phyloP scores from a whole-genome alignment of 2,797 vertebrate species.

The Cirrhinus molitorella region DNA sequence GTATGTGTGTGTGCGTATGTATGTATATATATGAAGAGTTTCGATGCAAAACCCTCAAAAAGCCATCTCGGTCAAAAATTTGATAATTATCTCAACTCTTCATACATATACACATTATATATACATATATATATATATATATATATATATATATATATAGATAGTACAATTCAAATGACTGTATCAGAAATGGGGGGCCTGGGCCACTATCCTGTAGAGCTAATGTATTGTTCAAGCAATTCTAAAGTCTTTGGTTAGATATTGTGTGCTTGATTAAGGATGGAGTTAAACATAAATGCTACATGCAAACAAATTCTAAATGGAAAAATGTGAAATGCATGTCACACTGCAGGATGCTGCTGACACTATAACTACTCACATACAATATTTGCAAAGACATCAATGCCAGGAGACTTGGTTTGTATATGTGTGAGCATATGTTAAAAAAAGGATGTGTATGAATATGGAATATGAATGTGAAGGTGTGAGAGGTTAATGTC shows the following conservation, averaged over 20 bases:
- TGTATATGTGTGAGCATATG: background rate
- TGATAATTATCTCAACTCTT: too few species aligned
- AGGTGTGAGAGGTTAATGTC: background rate
- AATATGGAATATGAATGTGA: background rate
- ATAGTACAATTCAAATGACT: background rate
- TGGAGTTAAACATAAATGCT: background rate
- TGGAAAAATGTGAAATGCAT: background rate
- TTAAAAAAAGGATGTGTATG: background rate
- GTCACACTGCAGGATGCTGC: background rate
- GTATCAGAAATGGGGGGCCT: background rate
- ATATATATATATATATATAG: too few species aligned
- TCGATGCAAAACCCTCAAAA: too few species aligned
- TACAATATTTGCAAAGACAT: background rate
- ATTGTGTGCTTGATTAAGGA: background rate
- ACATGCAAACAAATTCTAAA: background rate
- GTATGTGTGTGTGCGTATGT: too few species aligned
- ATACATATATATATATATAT: too few species aligned
- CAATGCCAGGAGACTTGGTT: background rate
- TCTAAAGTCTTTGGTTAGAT: background rate
- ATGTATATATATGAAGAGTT: too few species aligned
- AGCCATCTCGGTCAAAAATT: too few species aligned
- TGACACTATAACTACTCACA: background rate
- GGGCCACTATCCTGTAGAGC: background rate
- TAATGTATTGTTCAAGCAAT: background rate
- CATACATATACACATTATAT: too few species aligned